phyloP scores from a whole-genome alignment of 2,113 vertebrate genomes.

The Xenopus borealis region DNA sequence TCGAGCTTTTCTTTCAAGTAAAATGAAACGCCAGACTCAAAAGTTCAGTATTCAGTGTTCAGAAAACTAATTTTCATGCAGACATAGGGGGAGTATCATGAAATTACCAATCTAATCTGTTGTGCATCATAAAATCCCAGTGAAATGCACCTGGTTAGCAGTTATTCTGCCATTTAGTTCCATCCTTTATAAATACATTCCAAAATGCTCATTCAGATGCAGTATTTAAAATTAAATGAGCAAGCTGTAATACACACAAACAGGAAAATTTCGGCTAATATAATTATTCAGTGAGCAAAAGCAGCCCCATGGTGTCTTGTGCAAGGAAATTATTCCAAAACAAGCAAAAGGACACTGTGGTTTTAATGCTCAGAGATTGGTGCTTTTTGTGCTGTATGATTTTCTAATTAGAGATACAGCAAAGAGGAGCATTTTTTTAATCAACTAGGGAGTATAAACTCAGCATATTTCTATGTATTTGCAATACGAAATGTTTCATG shows the following conservation, averaged over 20 bases:
- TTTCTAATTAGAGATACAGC: conserved; percentile 74
- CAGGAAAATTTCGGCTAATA: conserved; percentile 24
- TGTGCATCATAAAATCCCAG: neutral
- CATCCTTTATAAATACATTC: conserved; percentile 15
- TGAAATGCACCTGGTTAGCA: conserved; percentile 17
- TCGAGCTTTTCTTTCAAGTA: too few species aligned
- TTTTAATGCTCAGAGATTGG: conserved; percentile 70
- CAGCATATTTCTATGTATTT: conserved; percentile 73
- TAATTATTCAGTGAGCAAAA: conserved; percentile 36
- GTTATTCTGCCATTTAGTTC: conserved; percentile 26
- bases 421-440: conserved; percentile 66
- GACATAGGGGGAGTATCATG: too few species aligned
- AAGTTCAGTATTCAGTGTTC: too few species aligned
- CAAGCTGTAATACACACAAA: conserved; percentile 40
- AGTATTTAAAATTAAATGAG: conserved; percentile 9
- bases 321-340: conserved; percentile 55
- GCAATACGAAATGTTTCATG: conserved; percentile 65
- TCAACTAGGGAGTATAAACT: conserved; percentile 68
- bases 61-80: too few species aligned
- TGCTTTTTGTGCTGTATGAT: conserved; percentile 67
- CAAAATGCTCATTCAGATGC: neutral
- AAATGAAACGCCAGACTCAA: too few species aligned
- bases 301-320: conserved; percentile 48
- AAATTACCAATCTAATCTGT: too few species aligned
- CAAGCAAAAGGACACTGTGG: conserved; percentile 61